Evolutionary conservation across 2,888 invertebrate species (phyloP).

Genomic region (Dilophus febrilis): DNA sequence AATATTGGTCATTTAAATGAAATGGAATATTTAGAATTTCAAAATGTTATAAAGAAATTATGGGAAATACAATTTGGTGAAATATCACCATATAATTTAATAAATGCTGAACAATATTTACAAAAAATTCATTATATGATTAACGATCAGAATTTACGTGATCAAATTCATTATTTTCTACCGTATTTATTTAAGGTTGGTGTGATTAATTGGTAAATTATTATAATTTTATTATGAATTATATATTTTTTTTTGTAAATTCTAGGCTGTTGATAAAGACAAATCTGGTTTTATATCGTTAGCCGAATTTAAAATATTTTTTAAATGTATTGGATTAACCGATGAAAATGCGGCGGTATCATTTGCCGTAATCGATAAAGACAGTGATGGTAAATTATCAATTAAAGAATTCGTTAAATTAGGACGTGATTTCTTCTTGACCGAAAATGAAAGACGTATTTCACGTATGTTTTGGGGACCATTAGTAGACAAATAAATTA

Average conservation of each 20-base stretch:
- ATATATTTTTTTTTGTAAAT: conserved; percentile 12
- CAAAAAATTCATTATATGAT: conserved; percentile 69
- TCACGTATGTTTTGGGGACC: conserved; percentile 83
- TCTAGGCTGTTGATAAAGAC: conserved; percentile 75
- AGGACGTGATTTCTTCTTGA: conserved; percentile 63
- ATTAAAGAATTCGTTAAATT: conserved; percentile 63
- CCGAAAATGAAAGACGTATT: conserved; percentile 55
- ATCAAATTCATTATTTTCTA: conserved; percentile 58
- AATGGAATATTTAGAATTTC: conserved; percentile 49
- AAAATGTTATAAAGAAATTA: conserved; percentile 50
- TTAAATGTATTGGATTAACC: conserved; percentile 55
- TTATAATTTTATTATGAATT: neutral
- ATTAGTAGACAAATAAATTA: conserved; percentile 27
- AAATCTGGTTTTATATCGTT: conserved; percentile 60
- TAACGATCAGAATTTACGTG: conserved; percentile 54
- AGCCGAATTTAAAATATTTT: conserved; percentile 69
- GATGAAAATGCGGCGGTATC: conserved; percentile 60
- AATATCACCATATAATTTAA: conserved; percentile 61
- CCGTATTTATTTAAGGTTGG: conserved; percentile 65
- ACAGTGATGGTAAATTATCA: conserved; percentile 60
- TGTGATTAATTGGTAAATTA: no score
- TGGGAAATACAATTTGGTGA: conserved; percentile 77
- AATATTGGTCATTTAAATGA: conserved; percentile 55
- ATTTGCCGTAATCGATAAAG: conserved; percentile 61
- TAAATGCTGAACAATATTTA: conserved; percentile 65